phyloP scores from a whole-genome alignment of 2,888 invertebrate species.

The Actias luna region DNA sequence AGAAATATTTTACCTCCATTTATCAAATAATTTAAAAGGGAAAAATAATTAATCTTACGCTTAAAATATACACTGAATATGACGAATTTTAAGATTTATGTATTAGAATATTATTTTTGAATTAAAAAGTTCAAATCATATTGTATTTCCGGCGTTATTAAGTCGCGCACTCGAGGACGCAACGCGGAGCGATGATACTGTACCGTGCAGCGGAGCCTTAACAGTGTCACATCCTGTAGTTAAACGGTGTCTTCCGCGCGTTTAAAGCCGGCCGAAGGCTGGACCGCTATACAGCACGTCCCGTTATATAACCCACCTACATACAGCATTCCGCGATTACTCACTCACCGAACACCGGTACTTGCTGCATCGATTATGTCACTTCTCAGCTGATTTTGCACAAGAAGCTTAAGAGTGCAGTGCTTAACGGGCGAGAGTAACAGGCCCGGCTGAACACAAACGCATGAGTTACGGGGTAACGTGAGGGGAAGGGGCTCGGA shows the following conservation, averaged over 20 bases:
- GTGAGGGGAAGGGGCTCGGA: constrained; percentile 61
- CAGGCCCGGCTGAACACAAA: constrained; percentile 37
- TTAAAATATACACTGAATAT: constrained; percentile 25
- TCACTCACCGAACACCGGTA: constrained; percentile 66
- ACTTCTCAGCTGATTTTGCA: constrained; percentile 73
- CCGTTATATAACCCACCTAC: constrained; percentile 75
- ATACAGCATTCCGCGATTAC: constrained; percentile 58
- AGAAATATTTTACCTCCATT: constrained; percentile 41
- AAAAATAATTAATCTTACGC: constrained; percentile 11
- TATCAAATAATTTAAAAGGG: constrained; percentile 27
- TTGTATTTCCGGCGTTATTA: background rate
- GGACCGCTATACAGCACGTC: constrained; percentile 18
- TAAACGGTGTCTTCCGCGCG: constrained; percentile 26
- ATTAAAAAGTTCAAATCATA: background rate
- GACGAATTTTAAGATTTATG: background rate
- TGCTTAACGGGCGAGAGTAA: constrained; percentile 41
- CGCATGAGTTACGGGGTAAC: constrained; percentile 46
- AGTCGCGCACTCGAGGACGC: background rate
- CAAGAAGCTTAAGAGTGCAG: constrained; percentile 47
- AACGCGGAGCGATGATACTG: constrained; percentile 28
- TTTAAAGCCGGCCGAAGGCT: constrained; percentile 18
- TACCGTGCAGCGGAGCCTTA: constrained; percentile 32
- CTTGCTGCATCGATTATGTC: constrained; percentile 79
- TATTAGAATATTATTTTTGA: background rate
- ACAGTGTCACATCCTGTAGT: constrained; percentile 34